Evolutionary conservation across 2,888 invertebrate species (phyloP).

Genomic region (Thera obeliscata): DNA sequence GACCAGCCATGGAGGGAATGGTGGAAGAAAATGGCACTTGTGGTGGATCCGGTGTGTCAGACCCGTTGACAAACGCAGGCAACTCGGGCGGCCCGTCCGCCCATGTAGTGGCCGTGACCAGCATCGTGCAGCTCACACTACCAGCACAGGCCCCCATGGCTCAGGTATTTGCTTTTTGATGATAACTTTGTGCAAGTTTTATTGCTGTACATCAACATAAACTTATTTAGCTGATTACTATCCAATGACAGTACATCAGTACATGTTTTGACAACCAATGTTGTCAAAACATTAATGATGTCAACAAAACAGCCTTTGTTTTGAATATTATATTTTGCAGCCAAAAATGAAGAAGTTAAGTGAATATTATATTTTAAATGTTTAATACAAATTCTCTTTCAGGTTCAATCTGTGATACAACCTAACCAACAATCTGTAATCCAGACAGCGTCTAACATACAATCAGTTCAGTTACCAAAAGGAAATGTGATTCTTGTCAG

Average conservation of each 20-base stretch:
- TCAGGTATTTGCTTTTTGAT: slow-evolving; percentile 75
- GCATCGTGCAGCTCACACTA: slow-evolving; percentile 94
- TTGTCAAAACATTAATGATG: not conserved
- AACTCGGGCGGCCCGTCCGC: slow-evolving; percentile 61
- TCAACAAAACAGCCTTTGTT: not conserved
- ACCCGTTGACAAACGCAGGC: slow-evolving; percentile 67
- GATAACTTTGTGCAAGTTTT: not conserved
- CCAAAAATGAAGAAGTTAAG: too few relatives aligned
- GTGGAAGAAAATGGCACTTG: slow-evolving; percentile 93
- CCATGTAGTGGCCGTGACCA: slow-evolving; percentile 85
- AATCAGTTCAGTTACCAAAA: slow-evolving; percentile 92
- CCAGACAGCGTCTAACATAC: slow-evolving; percentile 94
- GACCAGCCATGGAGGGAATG: slow-evolving; percentile 94
- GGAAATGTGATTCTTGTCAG: slow-evolving; percentile 95
- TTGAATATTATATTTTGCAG: not conserved
- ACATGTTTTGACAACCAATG: not conserved
- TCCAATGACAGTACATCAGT: too few relatives aligned
- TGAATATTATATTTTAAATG: not conserved
- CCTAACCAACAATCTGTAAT: slow-evolving; percentile 98
- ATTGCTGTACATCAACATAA: not conserved
- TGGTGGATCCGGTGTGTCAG: slow-evolving; percentile 70
- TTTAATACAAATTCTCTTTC: slow-evolving; percentile 51
- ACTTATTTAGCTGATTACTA: not conserved
- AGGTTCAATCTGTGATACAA: slow-evolving; percentile 98
- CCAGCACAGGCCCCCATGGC: slow-evolving; percentile 87